These are phyloP conservation scores for Bombyx mandarina DNA, from an alignment of 1,140 invertebrate genomes.

Conservation along the genomic window DNA sequence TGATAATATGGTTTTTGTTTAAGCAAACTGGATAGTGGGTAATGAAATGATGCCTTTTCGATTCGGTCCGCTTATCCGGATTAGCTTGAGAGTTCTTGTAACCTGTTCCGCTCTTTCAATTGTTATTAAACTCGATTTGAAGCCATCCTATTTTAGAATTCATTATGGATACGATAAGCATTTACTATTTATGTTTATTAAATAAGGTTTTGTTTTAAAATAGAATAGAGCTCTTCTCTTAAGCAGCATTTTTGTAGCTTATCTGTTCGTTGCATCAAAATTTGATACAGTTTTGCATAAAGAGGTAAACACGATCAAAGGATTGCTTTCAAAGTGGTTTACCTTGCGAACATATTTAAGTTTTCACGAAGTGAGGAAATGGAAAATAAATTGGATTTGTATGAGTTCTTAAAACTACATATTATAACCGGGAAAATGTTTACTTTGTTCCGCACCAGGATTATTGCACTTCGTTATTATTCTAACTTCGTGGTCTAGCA, in stretches of 20 bases:
- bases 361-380: constrained; percentile 70
- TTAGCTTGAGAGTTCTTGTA: constrained; percentile 34
- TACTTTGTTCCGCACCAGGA: constrained; percentile 52
- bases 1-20: constrained; percentile 13
- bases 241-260: too few species aligned
- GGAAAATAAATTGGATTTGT: constrained; percentile 70
- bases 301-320: constrained; percentile 65
- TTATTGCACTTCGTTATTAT: constrained; percentile 25
- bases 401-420: constrained; percentile 60
- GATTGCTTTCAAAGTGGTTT: constrained; percentile 65
- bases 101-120: constrained; percentile 39
- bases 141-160: constrained; percentile 29
- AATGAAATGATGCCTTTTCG: constrained; percentile 34
- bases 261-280: constrained; percentile 35
- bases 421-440: constrained; percentile 43
- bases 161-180: constrained; percentile 37
- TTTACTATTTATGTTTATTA: constrained; percentile 22
- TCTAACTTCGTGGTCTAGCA: neutral
- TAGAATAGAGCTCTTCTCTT: too few species aligned
- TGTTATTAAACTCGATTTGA: constrained; percentile 35
- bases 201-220: too few species aligned
- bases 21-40: constrained; percentile 24
- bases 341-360: constrained; percentile 68
- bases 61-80: constrained; percentile 33
- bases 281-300: constrained; percentile 66